Conservation (phyloP, 2,113 vertebrate species). For the Aspidoscelis tigris region DNA sequence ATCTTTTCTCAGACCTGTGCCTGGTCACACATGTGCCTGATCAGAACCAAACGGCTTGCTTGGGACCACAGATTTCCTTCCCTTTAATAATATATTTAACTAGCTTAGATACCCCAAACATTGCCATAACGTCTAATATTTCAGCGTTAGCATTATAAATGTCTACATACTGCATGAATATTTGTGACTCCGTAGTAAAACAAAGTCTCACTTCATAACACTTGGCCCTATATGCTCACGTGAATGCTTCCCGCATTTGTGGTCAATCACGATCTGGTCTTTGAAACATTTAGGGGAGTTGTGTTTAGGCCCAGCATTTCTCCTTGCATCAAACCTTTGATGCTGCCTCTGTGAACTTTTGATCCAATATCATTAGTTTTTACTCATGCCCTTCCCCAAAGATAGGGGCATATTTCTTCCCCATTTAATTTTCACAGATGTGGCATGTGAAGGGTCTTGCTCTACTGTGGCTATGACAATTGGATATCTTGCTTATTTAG, state of each 20-base stretch:
- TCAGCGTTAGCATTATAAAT: no score
- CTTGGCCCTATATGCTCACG: no score
- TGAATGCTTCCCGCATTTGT: no score
- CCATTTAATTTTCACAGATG: not conserved
- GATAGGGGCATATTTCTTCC: not conserved
- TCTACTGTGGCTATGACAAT: conserved; percentile 37
- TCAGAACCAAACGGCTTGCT: no score
- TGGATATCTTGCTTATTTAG: conserved; percentile 57
- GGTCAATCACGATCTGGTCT: not conserved
- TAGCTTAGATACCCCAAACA: not conserved
- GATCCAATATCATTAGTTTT: conserved; percentile 7
- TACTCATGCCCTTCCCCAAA: not conserved
- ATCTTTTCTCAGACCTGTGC: no score
- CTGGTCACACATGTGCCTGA: no score
- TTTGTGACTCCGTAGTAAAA: no score
- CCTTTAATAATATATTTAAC: not conserved
- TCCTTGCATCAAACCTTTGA: not conserved
- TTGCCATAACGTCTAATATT: no score
- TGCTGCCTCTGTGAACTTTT: not conserved
- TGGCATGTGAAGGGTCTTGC: conserved; percentile 12
- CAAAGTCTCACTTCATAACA: no score
- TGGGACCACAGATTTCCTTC: no score
- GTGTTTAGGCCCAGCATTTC: not conserved
- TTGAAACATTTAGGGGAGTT: not conserved
- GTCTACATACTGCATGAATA: no score